These are phyloP conservation scores for Mohoua ochrocephala DNA, from an alignment of 2,113 vertebrate genomes.

Conservation along the genomic window DNA sequence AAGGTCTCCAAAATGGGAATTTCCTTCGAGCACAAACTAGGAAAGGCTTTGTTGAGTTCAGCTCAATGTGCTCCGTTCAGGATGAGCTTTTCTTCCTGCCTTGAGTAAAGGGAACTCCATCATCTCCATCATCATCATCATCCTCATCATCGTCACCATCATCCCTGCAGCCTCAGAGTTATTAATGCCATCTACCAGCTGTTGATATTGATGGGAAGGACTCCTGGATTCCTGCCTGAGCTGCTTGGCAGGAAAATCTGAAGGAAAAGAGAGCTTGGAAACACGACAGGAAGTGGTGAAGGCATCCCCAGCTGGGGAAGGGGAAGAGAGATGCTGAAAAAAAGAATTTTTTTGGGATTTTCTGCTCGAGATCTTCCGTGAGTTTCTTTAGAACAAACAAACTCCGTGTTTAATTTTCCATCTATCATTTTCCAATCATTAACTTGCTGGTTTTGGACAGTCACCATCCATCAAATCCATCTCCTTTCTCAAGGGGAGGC, in stretches of 20 bases:
- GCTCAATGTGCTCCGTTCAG: accelerated
- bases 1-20: background rate
- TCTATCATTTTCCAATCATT: background rate
- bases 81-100: background rate
- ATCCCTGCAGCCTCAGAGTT: background rate
- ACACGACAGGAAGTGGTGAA: accelerated
- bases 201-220: background rate
- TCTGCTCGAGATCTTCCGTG: background rate
- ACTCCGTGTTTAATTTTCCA: background rate
- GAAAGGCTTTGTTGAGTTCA: background rate
- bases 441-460: background rate
- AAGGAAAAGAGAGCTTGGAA: background rate
- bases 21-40: accelerated
- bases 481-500: background rate
- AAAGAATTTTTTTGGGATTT: background rate
- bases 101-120: background rate
- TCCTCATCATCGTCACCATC: background rate
- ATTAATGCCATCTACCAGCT: background rate
- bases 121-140: background rate
- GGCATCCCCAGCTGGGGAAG: background rate
- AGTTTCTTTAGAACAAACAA: background rate
- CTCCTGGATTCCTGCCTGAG: background rate
- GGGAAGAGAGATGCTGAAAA: background rate
- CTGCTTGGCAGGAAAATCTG: background rate
- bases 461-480: background rate